Evolutionary conservation across 2,113 vertebrate genomes (phyloP).

Genomic region (Misgurnus mizolepis): DNA sequence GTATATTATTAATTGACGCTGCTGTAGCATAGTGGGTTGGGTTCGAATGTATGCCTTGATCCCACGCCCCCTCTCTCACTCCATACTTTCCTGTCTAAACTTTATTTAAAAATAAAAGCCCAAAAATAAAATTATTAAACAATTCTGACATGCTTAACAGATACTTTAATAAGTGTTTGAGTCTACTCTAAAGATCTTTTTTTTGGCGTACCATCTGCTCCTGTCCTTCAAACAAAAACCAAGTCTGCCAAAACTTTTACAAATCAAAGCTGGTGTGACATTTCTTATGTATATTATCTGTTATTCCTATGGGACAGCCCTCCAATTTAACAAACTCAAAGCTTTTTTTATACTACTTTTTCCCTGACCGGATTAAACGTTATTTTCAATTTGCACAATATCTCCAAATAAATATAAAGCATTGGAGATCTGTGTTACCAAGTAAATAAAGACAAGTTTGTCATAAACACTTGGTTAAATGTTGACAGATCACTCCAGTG

Average conservation of each 20-base stretch:
- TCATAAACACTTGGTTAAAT: neutral
- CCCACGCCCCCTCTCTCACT: too few relatives aligned
- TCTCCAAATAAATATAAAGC: neutral
- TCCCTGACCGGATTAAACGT: neutral
- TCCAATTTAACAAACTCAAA: neutral
- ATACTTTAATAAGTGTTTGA: neutral
- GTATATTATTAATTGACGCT: neutral
- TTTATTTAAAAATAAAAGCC: too few relatives aligned
- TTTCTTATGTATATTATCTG: neutral
- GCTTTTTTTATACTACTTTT: neutral
- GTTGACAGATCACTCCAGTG: neutral
- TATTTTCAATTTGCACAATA: neutral
- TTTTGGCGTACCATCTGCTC: neutral
- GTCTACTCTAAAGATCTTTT: neutral
- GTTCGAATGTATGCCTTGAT: too few relatives aligned
- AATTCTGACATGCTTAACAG: neutral
- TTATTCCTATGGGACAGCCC: neutral
- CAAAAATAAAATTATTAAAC: too few relatives aligned
- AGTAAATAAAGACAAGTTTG: slow-evolving; percentile 14
- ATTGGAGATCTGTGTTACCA: neutral
- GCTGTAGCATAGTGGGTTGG: too few relatives aligned
- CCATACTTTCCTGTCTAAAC: too few relatives aligned
- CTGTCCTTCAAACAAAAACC: neutral
- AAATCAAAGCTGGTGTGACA: neutral
- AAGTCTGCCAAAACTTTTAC: neutral